Conservation (phyloP, 2,797 vertebrate species). For the Holocentrus rufus region DNA sequence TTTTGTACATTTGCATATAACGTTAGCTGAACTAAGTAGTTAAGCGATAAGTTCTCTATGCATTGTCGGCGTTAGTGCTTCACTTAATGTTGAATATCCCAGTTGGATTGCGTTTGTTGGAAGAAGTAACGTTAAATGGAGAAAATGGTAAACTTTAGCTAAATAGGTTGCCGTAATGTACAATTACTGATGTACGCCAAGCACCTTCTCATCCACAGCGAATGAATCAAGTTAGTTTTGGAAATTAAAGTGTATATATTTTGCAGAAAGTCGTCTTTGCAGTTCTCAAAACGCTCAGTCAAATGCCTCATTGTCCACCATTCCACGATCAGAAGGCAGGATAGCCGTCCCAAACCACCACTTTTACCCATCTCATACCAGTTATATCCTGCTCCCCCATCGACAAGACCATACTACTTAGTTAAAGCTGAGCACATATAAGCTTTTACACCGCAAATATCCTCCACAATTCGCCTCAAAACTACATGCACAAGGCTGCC, state of each 20-base stretch:
- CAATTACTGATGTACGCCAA: slow-evolving; percentile 71
- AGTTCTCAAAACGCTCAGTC: slow-evolving; percentile 28
- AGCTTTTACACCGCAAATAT: slow-evolving; percentile 39
- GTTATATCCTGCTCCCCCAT: slow-evolving; percentile 30
- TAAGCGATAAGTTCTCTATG: background rate
- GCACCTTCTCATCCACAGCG: slow-evolving; percentile 71
- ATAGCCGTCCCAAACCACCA: slow-evolving; percentile 56
- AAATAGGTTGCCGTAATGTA: background rate
- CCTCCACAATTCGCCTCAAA: slow-evolving; percentile 44
- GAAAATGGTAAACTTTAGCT: background rate
- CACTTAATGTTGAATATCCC: background rate
- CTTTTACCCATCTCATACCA: slow-evolving; percentile 48
- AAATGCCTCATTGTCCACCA: slow-evolving; percentile 75
- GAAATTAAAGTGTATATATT: slow-evolving; percentile 44
- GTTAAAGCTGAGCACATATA: slow-evolving; percentile 18
- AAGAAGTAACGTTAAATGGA: background rate
- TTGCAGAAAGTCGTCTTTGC: slow-evolving; percentile 27
- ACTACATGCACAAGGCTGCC: slow-evolving; percentile 26
- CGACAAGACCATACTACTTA: slow-evolving; percentile 6
- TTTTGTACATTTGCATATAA: background rate
- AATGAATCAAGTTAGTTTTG: slow-evolving; percentile 12
- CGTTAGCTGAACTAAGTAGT: background rate
- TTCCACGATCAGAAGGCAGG: slow-evolving; percentile 68
- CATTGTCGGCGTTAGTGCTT: background rate
- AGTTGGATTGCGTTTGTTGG: slow-evolving; percentile 14